Percentiles rank a stretch among this genome's conserved stretches.
Conservation (phyloP, 2,888 invertebrate species). For the Thereva unica region DNA sequence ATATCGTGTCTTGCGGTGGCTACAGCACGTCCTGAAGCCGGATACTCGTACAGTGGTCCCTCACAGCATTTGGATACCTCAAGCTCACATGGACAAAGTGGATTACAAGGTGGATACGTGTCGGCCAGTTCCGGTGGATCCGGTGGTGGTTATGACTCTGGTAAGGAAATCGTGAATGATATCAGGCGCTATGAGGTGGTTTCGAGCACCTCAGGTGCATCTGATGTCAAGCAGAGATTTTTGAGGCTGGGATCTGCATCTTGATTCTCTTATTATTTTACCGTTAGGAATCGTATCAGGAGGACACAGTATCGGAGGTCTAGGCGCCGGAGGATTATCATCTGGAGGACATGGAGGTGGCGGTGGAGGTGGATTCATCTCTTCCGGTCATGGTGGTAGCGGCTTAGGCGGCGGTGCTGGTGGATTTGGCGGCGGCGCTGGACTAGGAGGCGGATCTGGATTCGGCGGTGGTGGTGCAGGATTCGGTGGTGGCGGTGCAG, state of each 20-base stretch:
- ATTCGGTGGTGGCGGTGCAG: constrained; percentile 39
- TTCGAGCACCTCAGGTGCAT: background rate
- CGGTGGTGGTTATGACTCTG: background rate
- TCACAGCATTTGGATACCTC: constrained; percentile 54
- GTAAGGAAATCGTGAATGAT: background rate
- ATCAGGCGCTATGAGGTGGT: background rate
- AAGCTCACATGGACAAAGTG: constrained; percentile 57
- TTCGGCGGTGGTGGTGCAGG: constrained; percentile 13
- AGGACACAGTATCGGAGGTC: background rate
- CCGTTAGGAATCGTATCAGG: too few species aligned
- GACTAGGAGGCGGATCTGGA: constrained; percentile 1
- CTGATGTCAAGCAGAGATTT: background rate
- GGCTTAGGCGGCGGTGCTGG: constrained; percentile 46
- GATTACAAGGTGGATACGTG: constrained; percentile 14
- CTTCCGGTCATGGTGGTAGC: background rate
- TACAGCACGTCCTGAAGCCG: constrained; percentile 44
- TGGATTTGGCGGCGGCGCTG: constrained; percentile 17
- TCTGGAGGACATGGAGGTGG: constrained; percentile 4
- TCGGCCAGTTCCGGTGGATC: constrained; percentile 16
- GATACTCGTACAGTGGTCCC: constrained; percentile 47
- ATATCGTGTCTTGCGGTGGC: constrained; percentile 42
- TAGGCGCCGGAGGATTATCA: background rate
- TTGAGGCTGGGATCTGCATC: too few species aligned
- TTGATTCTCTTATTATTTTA: too few species aligned
- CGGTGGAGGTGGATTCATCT: background rate